Percentiles rank a stretch among this genome's conserved stretches.
These are phyloP conservation scores for Umimayanthus kanabou DNA, from an alignment of 92 coral and sea anemone species.

Conservation along the genomic window DNA sequence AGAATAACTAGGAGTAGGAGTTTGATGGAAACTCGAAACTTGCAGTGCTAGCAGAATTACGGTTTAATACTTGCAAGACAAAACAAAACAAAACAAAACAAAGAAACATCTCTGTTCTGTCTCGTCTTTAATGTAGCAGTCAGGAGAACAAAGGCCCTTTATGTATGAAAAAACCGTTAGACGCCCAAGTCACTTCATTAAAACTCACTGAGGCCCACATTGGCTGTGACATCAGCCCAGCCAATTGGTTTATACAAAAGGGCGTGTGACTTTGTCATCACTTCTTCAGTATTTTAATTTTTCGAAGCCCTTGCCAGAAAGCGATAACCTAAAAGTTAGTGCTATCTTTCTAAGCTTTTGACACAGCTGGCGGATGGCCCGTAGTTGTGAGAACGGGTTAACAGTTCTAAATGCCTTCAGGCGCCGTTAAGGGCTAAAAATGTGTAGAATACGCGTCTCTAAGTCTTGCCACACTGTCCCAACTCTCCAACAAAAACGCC, in stretches of 20 bases:
- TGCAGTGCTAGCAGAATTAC: not conserved
- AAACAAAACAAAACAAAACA: not conserved
- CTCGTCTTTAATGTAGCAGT: not conserved
- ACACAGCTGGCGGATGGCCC: not conserved
- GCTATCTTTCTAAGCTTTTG: not conserved
- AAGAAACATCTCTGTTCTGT: not conserved
- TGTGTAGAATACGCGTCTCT: constrained; percentile 1
- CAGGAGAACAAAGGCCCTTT: too few relatives aligned
- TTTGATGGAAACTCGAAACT: constrained; percentile 17
- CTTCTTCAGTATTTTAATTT: not conserved
- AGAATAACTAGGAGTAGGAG: not conserved
- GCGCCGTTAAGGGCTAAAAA: constrained; percentile 2
- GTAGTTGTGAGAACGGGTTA: not conserved
- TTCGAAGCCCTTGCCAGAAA: not conserved
- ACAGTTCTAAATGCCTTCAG: constrained; percentile 5
- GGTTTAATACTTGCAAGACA: not conserved
- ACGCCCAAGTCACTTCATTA: not conserved
- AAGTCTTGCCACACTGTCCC: not conserved
- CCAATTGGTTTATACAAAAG: too few relatives aligned
- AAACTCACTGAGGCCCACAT: too few relatives aligned
- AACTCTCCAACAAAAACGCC: not conserved
- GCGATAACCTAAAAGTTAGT: not conserved
- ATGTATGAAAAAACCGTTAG: not conserved
- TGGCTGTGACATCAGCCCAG: not conserved
- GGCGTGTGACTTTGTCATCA: not conserved